Evolutionary conservation across 2,797 vertebrate species (phyloP), one percentile per base, ranked within the genome.

Genomic region (Odontamblyopus rebecca): DNA sequence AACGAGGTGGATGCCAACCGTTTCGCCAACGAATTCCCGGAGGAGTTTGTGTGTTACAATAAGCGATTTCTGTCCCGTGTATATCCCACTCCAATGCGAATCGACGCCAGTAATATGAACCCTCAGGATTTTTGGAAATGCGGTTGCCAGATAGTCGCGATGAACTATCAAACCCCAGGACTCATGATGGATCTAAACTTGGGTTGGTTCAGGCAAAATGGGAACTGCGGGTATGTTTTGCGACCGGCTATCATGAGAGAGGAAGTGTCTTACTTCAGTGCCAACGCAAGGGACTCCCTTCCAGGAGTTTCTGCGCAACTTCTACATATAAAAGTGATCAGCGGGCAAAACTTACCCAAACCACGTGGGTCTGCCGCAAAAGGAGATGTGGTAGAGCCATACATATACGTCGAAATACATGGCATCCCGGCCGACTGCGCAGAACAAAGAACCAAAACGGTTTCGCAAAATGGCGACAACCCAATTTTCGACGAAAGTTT

Each of bases 91-190:
- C 95, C 96, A 18, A 96, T 97, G 96, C 94, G 96, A 79, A 97
- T 98, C 4, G 96, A 97, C 6, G 95, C 96, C 86, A 97, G 96
- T 91, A 98, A 98, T 88, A 96, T 97, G 95, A 97, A 98, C 87
- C 96, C 96, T 1, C 96, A 98, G 91, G 96, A 97, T 80, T 98
- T 97, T 87, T 97, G 96, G 96, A 98, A 98, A 77, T 97, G 96
- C 0, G 96, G 96, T 77, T 97, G 96, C 85, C 96, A 98, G 81
- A 97, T 98, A 82, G 96, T 98, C 75, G 96, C 96, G 67, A 97
- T 98, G 96, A 98, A 97, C 90, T 96, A 96, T 83, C 96, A 97
- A 85, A 97, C 96, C 0, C 96, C 96, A 0, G 96, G 96, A 16
- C 86, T 97, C 69, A 98, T 98, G 96, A 97, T 97, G 96, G 96